phyloP scores from a whole-genome alignment of 2,797 vertebrate species.

The Caiman crocodilus region DNA sequence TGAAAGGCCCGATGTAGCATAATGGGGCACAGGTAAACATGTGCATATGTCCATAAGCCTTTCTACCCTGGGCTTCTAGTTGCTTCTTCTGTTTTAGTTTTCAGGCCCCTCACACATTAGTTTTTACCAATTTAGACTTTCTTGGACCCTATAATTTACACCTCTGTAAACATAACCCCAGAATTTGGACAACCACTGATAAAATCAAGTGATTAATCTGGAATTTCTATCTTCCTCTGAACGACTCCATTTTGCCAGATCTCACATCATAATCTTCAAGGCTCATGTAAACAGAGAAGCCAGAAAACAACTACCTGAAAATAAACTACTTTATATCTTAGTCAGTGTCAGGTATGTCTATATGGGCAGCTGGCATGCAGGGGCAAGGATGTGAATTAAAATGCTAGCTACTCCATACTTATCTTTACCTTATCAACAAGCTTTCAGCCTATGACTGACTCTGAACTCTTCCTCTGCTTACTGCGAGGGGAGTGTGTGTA shows the following conservation, averaged over 20 bases:
- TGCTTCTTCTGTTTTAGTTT: neutral
- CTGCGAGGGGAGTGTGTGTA: too few relatives aligned
- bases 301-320: too few relatives aligned
- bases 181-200: neutral
- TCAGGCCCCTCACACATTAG: neutral
- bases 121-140: neutral
- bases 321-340: too few relatives aligned
- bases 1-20: neutral
- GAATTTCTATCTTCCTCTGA: neutral
- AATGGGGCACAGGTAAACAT: neutral
- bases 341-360: too few relatives aligned
- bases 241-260: neutral
- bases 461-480: neutral
- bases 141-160: neutral
- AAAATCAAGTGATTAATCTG: neutral
- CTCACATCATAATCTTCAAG: neutral
- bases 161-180: neutral
- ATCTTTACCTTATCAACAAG: neutral
- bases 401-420: too few relatives aligned
- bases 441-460: neutral
- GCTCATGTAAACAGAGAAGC: too few relatives aligned
- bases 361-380: too few relatives aligned
- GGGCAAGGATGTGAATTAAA: too few relatives aligned
- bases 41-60: neutral
- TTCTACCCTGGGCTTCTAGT: neutral